These are phyloP conservation scores for Corticium candelabrum DNA, from an alignment of 37 sponge, comb jelly and placozoan species.

Conservation along the genomic window DNA sequence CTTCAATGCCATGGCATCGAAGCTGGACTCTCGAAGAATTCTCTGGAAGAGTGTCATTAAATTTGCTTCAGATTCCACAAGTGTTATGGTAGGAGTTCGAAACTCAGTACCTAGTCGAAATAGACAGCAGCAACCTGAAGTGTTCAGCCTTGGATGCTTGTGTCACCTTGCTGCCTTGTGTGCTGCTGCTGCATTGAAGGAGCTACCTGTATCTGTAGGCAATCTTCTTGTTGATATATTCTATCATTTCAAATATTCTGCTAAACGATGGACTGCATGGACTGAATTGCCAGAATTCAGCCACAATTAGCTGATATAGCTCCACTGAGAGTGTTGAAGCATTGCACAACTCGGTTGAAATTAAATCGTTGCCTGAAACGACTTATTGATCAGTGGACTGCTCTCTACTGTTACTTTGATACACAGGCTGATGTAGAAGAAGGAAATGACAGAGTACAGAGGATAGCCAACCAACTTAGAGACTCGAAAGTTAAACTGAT, in stretches of 20 bases:
- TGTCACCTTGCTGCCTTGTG: not conserved
- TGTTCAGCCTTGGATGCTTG: constrained; percentile 10
- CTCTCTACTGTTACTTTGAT: not conserved
- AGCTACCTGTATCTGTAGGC: constrained; percentile 10
- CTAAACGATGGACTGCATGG: not conserved
- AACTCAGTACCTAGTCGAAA: constrained; percentile 21
- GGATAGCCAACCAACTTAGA: not conserved
- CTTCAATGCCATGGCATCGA: constrained; percentile 11
- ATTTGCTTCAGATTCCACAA: constrained; percentile 10
- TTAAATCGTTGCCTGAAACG: not conserved
- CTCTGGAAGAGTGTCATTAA: constrained; percentile 11
- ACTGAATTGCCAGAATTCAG: not conserved
- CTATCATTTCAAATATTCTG: constrained; percentile 12
- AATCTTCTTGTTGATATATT: constrained; percentile 10
- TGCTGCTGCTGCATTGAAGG: constrained; percentile 14
- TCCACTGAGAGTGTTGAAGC: not conserved
- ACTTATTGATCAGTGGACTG: not conserved
- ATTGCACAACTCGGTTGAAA: constrained; percentile 12
- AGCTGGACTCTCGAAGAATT: constrained; percentile 1
- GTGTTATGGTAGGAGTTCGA: constrained; percentile 20
- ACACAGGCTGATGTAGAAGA: not conserved
- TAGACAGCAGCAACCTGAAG: constrained; percentile 8
- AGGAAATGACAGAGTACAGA: not conserved
- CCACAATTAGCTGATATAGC: constrained; percentile 19
- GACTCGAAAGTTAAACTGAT: not conserved